Base-by-base conservation (phyloP, 1,140 invertebrate species). In the Acromyrmex echinatior region DNA sequence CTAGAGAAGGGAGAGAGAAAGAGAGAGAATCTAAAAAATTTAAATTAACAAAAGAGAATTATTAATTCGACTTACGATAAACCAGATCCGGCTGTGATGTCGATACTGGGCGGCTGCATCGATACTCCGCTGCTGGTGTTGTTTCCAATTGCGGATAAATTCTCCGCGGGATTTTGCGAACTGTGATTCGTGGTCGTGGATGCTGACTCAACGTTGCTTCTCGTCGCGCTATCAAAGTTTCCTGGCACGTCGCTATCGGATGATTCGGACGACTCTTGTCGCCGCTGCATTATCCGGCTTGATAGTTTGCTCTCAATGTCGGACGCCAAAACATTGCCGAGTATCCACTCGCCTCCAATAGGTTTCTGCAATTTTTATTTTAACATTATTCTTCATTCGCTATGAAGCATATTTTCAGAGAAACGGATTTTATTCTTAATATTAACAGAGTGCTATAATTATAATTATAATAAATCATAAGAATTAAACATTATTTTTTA, bases 321-420 rank as follows among this genome's bases (percentile, higher is more conserved):
- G 79, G 89, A 93, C 80, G 79, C 92, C 91, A 58, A 58, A n/a
- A 92, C 91, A 21, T 94, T 91, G 0, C 96, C 96, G 79, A 96
- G 96, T 65, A 96, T 92, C 12, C 96, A 96, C 28, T 96, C 94
- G 3, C 95, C 96, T 2, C 96, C 96, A 0, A 95, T 87, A 35
- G 96, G 96, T 94, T 96, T 96, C 96, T 97, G 92, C 60, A 95
- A 95, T 53, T 66, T 77, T 86, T 51, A 51, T 51, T 16, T 16
- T 51, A 45, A 45, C 10, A 45, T 78, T 25, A 53, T 1, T 10
- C 31, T 35, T 28, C 3, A 70, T 70, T 35, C 3, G 1, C 14
- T 45, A 45, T 45, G 39, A 28, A 70, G 10, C 53, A 1, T 39
- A 45, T 25, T 14, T 10, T 53, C 21, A 28, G 18, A 65, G 2